Base-by-base conservation (phyloP, 2,797 vertebrate species). In the Anguilla obscura region DNA sequence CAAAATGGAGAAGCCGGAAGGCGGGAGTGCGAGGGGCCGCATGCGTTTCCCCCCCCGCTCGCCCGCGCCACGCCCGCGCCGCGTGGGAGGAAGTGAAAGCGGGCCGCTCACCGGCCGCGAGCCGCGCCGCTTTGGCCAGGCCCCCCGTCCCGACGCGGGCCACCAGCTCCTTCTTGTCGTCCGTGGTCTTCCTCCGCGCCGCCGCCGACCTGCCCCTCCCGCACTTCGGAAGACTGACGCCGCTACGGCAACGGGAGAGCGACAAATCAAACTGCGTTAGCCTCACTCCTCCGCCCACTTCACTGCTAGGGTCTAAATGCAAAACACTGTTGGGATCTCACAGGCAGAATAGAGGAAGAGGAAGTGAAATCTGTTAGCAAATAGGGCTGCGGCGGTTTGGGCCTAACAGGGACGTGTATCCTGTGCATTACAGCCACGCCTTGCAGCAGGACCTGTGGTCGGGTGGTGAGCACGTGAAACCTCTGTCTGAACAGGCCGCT, bases 141-240 rank as follows among this genome's bases (percentile, higher is more conserved):
- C 98, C 97, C 24, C 97, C 97, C 0, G 97, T 97, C 92, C 98
- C 98, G 5, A 96, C 95, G 87, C 97, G 97, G 58, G 96, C 97
- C 91, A 96, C 95, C 86, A 97, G 93, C 86, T 96, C 92, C 84
- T 95, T 98, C 90, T 96, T 95, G 91, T 99, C 97, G 80, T 99
- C 98, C 87, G 98, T 95, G 0, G 98, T 98, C 92, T 97, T 98
- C 88, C 98, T 96, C 16, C 98, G 96, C 27, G 96, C 95, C 30
- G 97, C 95, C 0, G 96, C 94, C n/a, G 96, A 96, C 90, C 98
- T 98, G 87, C 97, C 97, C 92, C 97, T 98, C 6, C 96, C 95
- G 16, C 95, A 95, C 92, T 96, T 98, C 0, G 97, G 94, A 1
- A 96, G 88, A 10, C 93, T 96, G 88, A 96, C 96, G 71, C 96